phyloP scores from a whole-genome alignment of 2,888 invertebrate genomes.

The Callinectes sapidus region DNA sequence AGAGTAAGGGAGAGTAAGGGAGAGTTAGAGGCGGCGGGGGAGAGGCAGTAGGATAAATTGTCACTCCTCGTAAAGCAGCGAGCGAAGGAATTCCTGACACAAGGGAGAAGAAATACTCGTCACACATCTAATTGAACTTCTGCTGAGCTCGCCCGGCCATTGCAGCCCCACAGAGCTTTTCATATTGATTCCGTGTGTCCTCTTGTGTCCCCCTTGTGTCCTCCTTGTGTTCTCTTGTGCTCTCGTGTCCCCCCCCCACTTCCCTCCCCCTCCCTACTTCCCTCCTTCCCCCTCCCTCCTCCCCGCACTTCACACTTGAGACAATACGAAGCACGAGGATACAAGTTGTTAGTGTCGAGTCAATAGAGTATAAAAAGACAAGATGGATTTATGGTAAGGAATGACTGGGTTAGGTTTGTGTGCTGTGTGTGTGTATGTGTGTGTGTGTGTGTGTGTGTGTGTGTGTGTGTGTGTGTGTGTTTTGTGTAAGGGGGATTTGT shows the following conservation, averaged over 20 bases:
- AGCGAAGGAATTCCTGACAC: constrained; percentile 14
- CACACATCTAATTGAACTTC: constrained; percentile 53
- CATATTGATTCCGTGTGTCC: constrained; percentile 31
- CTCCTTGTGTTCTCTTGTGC: not conserved
- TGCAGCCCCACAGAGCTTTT: constrained; percentile 11
- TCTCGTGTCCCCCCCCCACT: not conserved
- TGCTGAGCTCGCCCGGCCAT: constrained; percentile 45
- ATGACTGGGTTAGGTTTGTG: not conserved
- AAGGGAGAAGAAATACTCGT: constrained; percentile 44
- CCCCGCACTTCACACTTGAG: not conserved
- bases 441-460: too few relatives aligned
- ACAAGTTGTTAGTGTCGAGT: not conserved
- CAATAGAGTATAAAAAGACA: not conserved
- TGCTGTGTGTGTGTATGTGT: too few relatives aligned
- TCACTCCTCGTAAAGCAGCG: not conserved
- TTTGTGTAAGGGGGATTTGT: too few relatives aligned
- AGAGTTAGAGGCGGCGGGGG: not conserved
- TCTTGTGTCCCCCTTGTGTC: not conserved
- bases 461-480: too few relatives aligned
- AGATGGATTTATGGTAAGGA: not conserved
- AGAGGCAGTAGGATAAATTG: not conserved
- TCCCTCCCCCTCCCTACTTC: not conserved
- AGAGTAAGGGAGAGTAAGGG: not conserved
- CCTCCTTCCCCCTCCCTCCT: not conserved
- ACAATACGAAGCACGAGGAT: not conserved